These are phyloP conservation scores for Taenioides sp. DNA, from an alignment of 2,797 vertebrate species.

Conservation along the genomic window DNA sequence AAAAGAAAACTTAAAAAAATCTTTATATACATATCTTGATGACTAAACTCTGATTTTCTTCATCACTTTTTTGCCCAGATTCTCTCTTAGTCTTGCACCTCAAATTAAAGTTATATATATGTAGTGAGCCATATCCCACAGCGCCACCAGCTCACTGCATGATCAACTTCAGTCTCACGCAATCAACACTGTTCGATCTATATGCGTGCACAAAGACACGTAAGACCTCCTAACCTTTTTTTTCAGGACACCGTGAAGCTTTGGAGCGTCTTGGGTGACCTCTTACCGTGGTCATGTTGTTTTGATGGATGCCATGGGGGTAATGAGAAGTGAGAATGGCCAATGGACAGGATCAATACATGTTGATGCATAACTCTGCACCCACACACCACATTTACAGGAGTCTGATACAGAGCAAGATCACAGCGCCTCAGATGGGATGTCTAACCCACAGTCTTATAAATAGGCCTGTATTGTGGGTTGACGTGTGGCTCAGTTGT, in stretches of 20 bases:
- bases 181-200: background rate
- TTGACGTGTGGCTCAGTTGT: too few species aligned
- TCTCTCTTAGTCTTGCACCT: background rate
- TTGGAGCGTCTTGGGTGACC: conserved; percentile 13
- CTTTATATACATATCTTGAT: background rate
- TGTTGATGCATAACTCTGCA: conserved; percentile 28
- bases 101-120: background rate
- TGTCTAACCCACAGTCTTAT: too few species aligned
- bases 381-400: background rate
- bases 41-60: background rate
- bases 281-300: conserved; percentile 18
- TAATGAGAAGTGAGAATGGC: conserved; percentile 45
- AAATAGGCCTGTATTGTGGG: too few species aligned
- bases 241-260: background rate
- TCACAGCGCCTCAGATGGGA: background rate
- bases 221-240: background rate
- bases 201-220: background rate
- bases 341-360: conserved; percentile 51
- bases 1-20: too few species aligned
- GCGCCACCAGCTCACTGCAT: background rate
- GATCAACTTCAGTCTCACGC: conserved; percentile 5
- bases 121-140: background rate
- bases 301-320: conserved; percentile 35
- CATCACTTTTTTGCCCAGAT: background rate
- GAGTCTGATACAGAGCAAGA: background rate